Percentiles rank a stretch among this genome's conserved stretches.
Evolutionary conservation across 2,113 vertebrate species (phyloP).

Genomic region (Otocyon megalotis): DNA sequence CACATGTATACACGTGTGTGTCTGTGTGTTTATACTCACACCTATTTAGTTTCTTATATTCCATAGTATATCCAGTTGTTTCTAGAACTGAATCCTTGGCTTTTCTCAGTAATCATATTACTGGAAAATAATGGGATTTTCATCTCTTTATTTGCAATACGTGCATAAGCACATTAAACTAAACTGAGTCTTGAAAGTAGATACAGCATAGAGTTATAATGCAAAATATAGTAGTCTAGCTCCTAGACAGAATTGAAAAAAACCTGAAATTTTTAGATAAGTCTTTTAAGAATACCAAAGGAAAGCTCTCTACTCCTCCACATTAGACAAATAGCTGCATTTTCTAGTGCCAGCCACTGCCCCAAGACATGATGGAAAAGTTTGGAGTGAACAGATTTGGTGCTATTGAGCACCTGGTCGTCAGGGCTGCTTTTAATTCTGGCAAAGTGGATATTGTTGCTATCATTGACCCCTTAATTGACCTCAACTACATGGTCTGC

Average conservation of each 20-base stretch:
- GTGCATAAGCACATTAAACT: slow-evolving; percentile 15
- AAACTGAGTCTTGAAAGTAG: not conserved
- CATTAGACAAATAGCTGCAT: not conserved
- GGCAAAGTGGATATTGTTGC: not conserved
- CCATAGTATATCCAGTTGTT: not conserved
- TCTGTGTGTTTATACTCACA: not conserved
- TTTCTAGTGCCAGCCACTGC: not conserved
- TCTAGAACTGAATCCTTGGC: not conserved
- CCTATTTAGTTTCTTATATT: not conserved
- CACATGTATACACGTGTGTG: not conserved
- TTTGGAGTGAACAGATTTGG: not conserved
- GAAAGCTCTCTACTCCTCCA: not conserved
- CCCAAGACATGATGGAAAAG: not conserved
- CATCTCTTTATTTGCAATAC: not conserved
- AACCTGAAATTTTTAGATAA: not conserved
- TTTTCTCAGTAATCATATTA: not conserved
- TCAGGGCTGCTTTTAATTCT: not conserved
- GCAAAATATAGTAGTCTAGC: not conserved
- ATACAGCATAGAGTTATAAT: not conserved
- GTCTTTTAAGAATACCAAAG: not conserved
- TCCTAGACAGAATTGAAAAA: not conserved
- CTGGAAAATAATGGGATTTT: not conserved
- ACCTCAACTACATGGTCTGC: not conserved
- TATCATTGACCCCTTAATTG: not conserved
- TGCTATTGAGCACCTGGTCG: not conserved